These are phyloP conservation scores for Nannospalax galili DNA, from an alignment of 2,113 vertebrate species.

Conservation along the genomic window DNA sequence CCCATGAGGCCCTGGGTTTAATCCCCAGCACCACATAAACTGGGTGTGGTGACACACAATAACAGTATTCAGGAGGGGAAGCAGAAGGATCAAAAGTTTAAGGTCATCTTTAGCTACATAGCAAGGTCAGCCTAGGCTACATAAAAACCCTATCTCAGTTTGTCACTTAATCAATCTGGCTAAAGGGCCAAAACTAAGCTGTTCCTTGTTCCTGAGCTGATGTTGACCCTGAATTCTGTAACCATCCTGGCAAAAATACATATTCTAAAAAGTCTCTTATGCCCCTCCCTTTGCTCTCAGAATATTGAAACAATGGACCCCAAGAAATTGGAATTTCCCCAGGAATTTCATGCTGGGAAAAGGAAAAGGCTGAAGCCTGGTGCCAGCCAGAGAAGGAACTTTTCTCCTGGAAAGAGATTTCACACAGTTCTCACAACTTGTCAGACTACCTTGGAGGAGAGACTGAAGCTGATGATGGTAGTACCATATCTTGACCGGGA, in stretches of 20 bases:
- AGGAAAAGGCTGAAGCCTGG: neutral
- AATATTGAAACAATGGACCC: neutral
- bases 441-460: neutral
- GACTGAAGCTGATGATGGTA: neutral
- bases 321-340: constrained; percentile 25
- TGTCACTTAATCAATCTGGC: neutral
- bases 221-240: neutral
- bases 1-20: neutral
- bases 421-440: neutral
- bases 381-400: neutral
- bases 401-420: neutral
- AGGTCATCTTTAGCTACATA: neutral
- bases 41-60: neutral
- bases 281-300: neutral
- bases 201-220: neutral
- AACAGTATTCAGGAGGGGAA: neutral
- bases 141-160: neutral
- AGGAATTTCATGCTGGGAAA: neutral
- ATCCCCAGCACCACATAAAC: neutral
- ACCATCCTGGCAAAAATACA: neutral
- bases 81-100: neutral
- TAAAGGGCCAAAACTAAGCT: no score
- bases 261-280: neutral
- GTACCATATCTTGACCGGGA: neutral
- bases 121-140: neutral